Conservation (phyloP, 2,797 vertebrate genomes). For the Channa striata region DNA sequence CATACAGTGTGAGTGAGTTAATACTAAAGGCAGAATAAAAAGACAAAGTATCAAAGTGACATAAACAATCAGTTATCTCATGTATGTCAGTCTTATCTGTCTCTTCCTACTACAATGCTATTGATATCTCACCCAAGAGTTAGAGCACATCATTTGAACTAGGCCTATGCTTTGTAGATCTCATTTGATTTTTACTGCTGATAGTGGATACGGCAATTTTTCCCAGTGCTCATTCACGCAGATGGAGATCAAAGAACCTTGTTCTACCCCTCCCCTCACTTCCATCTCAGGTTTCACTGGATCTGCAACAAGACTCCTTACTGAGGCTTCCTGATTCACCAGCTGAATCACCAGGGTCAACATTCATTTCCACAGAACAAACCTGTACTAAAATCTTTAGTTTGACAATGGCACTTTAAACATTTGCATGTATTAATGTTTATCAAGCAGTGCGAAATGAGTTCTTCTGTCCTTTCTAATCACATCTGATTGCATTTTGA, state of each 20-base stretch:
- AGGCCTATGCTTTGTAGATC: conserved; percentile 73
- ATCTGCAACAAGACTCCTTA: conserved; percentile 64
- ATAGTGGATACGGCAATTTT: conserved; percentile 78
- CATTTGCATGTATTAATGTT: conserved; percentile 64
- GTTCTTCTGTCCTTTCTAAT: conserved; percentile 33
- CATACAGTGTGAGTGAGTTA: neutral
- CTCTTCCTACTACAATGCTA: conserved; percentile 61
- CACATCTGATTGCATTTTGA: conserved; percentile 14
- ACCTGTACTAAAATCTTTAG: conserved; percentile 21
- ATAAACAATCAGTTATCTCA: conserved; percentile 56
- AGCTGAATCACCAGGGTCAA: conserved; percentile 47
- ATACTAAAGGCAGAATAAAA: conserved; percentile 30
- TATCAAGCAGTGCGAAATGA: conserved; percentile 31
- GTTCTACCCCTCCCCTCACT: conserved; percentile 39
- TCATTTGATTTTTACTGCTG: conserved; percentile 80
- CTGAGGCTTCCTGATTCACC: conserved; percentile 48
- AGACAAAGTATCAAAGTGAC: conserved; percentile 21
- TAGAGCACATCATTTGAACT: conserved; percentile 59
- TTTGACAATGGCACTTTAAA: conserved; percentile 30
- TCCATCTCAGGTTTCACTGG: conserved; percentile 74
- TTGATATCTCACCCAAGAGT: conserved; percentile 69
- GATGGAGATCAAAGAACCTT: conserved; percentile 76
- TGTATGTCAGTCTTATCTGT: conserved; percentile 60
- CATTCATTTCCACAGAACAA: conserved; percentile 52
- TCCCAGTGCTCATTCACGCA: conserved; percentile 74